Conservation (phyloP, 1,140 invertebrate genomes). For the Musca vetustissima region DNA sequence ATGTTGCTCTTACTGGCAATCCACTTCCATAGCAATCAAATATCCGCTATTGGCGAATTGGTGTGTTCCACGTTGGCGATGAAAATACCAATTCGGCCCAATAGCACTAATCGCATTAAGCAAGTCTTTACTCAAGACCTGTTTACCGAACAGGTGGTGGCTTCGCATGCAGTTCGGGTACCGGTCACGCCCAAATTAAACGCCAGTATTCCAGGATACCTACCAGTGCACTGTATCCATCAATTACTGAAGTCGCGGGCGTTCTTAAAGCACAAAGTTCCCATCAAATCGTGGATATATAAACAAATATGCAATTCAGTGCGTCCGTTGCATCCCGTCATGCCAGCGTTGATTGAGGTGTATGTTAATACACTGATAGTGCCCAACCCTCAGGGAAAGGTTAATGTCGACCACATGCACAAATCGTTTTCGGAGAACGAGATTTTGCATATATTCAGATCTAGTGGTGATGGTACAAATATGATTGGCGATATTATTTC, state of each 20-base stretch:
- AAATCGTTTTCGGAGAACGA: constrained; percentile 90
- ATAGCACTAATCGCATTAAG: constrained; percentile 88
- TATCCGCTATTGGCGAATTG: constrained; percentile 87
- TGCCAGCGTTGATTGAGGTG: constrained; percentile 91
- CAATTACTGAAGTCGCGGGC: constrained; percentile 92
- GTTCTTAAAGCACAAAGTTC: constrained; percentile 94
- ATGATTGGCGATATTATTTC: not conserved
- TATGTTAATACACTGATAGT: constrained; percentile 93
- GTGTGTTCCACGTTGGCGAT: constrained; percentile 93
- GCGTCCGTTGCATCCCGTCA: constrained; percentile 87
- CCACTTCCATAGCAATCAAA: constrained; percentile 93
- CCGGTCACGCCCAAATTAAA: constrained; percentile 89
- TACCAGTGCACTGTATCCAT: constrained; percentile 97
- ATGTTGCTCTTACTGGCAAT: constrained; percentile 95
- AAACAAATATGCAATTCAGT: constrained; percentile 86
- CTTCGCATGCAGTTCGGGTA: constrained; percentile 92
- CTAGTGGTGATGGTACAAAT: constrained; percentile 66
- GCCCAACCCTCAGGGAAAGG: constrained; percentile 62
- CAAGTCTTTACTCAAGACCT: constrained; percentile 96
- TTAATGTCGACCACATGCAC: constrained; percentile 72
- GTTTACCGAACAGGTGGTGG: constrained; percentile 96
- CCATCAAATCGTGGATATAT: constrained; percentile 94
- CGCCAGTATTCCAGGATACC: constrained; percentile 85
- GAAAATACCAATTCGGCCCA: constrained; percentile 90
- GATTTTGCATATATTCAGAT: constrained; percentile 82